Base-by-base conservation (phyloP, 2,113 vertebrate genomes). In the Tachysurus fulvidraco region DNA sequence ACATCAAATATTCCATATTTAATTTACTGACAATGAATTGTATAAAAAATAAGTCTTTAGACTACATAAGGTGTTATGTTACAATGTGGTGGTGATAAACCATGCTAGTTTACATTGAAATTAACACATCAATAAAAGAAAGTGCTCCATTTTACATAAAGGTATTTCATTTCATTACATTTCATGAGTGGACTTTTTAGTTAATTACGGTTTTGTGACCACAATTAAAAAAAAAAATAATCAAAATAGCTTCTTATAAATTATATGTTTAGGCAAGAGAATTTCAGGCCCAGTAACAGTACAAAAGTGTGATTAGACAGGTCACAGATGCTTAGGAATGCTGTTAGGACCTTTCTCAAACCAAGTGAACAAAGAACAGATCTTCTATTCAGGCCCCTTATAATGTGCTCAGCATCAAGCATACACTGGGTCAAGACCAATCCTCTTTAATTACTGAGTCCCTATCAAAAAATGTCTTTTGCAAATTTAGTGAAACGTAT, bases 311-410 rank as follows among this genome's bases (percentile, higher is more conserved):
- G 89, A 92, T 92, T 89, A 91, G 90, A 91, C 91, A 93, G 94
- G 93, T 93, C 85, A 86, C 86, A 89, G 93, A 89, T 85, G 59
- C 90, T 92, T 89, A 92, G 94, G 94, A 95, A 95, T 95, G 93
- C 94, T 94, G 93, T 91, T 93, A 90, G 78, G 90, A 89, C 81
- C 93, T 92, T 93, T 90, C 88, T 87, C 50, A 60, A 92, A 91
- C 92, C 91, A 77, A 79, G 88, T 90, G 91, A 91, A 95, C 93
- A 95, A 94, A 94, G 92, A 93, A 88, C 91, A 93, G 92, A 93
- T 93, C 88, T 85, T 92, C 88, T 93, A 91, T 94, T 94, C 93
- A 94, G 91, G 12, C 87, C 88, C 85, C 88, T 91, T 90, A 85
- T 88, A 91, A 91, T 95, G 93, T 92, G 92, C 88, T 85, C 93